Percentiles rank a stretch among this genome's conserved stretches.
These are phyloP conservation scores for Zaprionus capensis DNA, from an alignment of 1,140 invertebrate species.

Conservation along the genomic window DNA sequence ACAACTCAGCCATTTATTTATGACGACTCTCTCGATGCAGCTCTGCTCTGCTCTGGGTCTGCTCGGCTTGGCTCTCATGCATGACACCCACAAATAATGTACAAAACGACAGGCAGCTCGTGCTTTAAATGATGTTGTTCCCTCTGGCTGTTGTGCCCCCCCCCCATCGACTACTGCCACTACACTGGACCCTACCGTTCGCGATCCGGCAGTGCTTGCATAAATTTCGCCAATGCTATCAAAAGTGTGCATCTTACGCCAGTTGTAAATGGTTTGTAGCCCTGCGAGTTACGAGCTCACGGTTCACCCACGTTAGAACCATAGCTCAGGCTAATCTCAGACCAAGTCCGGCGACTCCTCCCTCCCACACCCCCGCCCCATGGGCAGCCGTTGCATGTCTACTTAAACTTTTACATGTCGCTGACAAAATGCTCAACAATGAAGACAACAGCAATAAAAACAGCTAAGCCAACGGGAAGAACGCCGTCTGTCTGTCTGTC, in stretches of 20 bases:
- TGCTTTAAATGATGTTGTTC: slow-evolving; percentile 77
- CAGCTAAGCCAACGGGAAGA: slow-evolving; percentile 56
- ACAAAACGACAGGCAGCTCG: slow-evolving; percentile 54
- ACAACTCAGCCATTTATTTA: slow-evolving; percentile 51
- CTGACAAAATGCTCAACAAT: slow-evolving; percentile 79
- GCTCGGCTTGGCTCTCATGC: slow-evolving; percentile 35
- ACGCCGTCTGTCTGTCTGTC: slow-evolving; percentile 27
- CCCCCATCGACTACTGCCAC: slow-evolving; percentile 10
- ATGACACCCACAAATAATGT: slow-evolving; percentile 70
- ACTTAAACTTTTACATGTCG: slow-evolving; percentile 78
- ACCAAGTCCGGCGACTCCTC: slow-evolving; percentile 14
- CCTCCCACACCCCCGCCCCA: slow-evolving; percentile 8
- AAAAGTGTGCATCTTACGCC: slow-evolving; percentile 79
- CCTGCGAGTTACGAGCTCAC: slow-evolving; percentile 45
- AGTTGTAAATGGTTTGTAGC: slow-evolving; percentile 67
- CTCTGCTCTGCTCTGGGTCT: slow-evolving; percentile 17
- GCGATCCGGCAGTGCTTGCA: slow-evolving; percentile 50
- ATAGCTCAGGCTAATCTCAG: slow-evolving; percentile 28
- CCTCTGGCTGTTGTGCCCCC: slow-evolving; percentile 35
- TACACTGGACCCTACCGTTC: slow-evolving; percentile 17
- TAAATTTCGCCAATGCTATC: slow-evolving; percentile 72
- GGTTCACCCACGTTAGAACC: slow-evolving; percentile 44
- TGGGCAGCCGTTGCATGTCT: slow-evolving; percentile 58
- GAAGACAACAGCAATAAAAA: slow-evolving; percentile 59
- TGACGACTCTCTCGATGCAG: slow-evolving; percentile 46